Evolutionary conservation across 2,113 vertebrate genomes (phyloP).

Genomic region (Progne subis): DNA sequence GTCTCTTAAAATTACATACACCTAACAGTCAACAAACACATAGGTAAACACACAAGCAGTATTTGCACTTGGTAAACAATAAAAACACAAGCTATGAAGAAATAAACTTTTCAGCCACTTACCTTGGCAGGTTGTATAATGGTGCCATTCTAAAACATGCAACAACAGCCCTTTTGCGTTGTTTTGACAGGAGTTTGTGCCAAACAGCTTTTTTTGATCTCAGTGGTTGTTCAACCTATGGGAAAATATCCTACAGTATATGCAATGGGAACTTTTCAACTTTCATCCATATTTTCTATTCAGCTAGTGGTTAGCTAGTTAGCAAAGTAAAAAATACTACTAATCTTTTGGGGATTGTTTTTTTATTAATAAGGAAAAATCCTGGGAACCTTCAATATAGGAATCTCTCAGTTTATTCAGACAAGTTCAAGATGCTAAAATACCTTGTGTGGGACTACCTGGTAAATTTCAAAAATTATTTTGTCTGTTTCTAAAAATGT

Average conservation of each 20-base stretch:
- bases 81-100: not conserved
- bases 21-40: not conserved
- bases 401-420: not conserved
- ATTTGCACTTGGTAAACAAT: not conserved
- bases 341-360: not conserved
- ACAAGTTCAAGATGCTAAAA: not conserved
- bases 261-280: not conserved
- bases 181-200: slow-evolving; percentile 97
- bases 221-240: slow-evolving; percentile 95
- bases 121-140: slow-evolving; percentile 96
- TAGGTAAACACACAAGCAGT: not conserved
- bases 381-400: not conserved
- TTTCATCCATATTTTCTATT: not conserved
- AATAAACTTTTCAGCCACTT: slow-evolving; percentile 18
- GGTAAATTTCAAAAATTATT: not conserved
- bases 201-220: slow-evolving; percentile 98
- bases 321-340: not conserved
- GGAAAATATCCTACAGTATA: not conserved
- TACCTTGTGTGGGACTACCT: not conserved
- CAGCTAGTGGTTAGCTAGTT: not conserved
- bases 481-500: not conserved
- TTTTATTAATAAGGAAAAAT: not conserved
- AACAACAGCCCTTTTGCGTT: slow-evolving; percentile 95
- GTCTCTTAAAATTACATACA: not conserved
- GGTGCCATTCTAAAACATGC: slow-evolving; percentile 99